Evolutionary conservation across 2,888 invertebrate species (phyloP).

Genomic region (Pandemis corylana): DNA sequence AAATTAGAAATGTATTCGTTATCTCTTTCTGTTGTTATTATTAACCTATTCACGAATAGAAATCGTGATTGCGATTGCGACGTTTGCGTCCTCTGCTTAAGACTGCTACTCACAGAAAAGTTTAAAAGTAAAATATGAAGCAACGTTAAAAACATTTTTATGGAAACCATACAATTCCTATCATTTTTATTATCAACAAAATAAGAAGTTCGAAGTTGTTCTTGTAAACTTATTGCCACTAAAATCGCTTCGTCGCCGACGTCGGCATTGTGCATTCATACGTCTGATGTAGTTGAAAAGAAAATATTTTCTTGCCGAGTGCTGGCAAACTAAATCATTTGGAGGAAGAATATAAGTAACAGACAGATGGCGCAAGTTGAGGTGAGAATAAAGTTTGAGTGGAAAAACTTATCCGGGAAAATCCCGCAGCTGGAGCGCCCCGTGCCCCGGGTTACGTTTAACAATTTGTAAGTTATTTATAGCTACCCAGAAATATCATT

Average conservation of each 20-base stretch:
- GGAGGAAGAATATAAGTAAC: conserved; percentile 79
- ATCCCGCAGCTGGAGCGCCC: conserved; percentile 67
- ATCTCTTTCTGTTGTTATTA: too few species aligned
- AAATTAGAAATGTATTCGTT: too few species aligned
- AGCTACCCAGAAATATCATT: conserved; percentile 79
- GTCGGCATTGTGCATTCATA: conserved; percentile 72
- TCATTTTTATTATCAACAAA: conserved; percentile 43
- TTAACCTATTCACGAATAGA: too few species aligned
- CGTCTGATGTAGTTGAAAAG: conserved; percentile 71
- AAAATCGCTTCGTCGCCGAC: conserved; percentile 47
- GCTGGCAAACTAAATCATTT: conserved; percentile 82
- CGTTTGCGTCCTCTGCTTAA: too few species aligned
- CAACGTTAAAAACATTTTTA: not conserved
- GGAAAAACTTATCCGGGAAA: conserved; percentile 80
- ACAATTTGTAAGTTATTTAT: conserved; percentile 84
- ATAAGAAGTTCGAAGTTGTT: conserved; percentile 51
- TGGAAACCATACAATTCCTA: not conserved
- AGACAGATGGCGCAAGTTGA: conserved; percentile 69
- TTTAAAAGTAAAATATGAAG: not conserved
- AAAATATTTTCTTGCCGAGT: conserved; percentile 79
- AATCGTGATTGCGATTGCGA: too few species aligned
- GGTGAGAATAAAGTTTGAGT: conserved; percentile 84
- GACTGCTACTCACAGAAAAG: too few species aligned
- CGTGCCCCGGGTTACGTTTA: conserved; percentile 77
- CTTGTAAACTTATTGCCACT: conserved; percentile 56